Base-by-base conservation (phyloP, 2,888 invertebrate genomes). In the Exephanes ischioxanthus region DNA sequence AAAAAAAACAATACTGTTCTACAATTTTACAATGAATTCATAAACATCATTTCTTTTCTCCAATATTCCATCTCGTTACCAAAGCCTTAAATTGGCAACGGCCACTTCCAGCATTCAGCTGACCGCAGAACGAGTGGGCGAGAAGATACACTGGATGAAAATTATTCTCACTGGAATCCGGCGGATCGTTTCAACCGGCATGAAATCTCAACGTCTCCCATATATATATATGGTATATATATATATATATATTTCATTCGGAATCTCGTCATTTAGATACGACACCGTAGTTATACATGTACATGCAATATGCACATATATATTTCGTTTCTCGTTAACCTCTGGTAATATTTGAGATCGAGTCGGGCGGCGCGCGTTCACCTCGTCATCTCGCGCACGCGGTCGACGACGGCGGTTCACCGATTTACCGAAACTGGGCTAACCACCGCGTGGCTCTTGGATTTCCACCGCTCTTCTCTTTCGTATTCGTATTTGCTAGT, bases 351-450 rank as follows among this genome's bases (percentile, higher is more conserved):
- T 61, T 30, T 30, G 61, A 30, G 61, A 26, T 61, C 6, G 61
- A 26, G 26, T 26, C 22, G 26, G 26, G 61, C 61, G 22, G 30
- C 61, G 61, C 14, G 30, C 14, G 61, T 61, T 61, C 61, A 30
- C 61, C 61, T 61, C 61, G 61, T 61, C 61, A 61, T 37, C 37
- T 61, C 61, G 61, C 26, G 61, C 61, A 33, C 30, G 16, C 61
- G 72, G 55, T 72, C 72, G 72, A 58, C 72, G 55, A 72, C 55
- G 72, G 19, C 22, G 72, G 72, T 70, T 70, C 70, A 30, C 48
- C 72, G 72, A 26, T 73, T 73, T 61, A 73, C 61, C 61, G 61
- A 73, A 73, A 61, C 61, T 73, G 73, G 73, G 73, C 73, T 73
- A 73, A 73, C 73, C 66, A 67, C 41, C 66, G 37, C 41, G 41